Base-by-base conservation (phyloP, 2,888 invertebrate species). In the Andrena bucephala region DNA sequence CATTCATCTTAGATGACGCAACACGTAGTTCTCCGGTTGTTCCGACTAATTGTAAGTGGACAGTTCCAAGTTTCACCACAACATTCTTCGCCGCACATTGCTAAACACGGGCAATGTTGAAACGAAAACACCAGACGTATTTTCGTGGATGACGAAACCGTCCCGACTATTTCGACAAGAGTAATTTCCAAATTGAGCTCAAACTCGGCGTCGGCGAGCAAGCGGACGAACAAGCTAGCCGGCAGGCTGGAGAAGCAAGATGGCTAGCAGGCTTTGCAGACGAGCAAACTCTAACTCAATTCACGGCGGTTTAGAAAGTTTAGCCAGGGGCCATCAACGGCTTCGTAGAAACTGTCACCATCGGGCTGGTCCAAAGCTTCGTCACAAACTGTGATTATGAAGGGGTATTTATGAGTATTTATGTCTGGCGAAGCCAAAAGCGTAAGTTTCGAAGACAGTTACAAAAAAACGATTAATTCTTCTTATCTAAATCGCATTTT, bases 321-420 rank as follows among this genome's bases (percentile, higher is more conserved):
- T 90, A 88, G 88, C 89, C 90, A 88, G 88, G 89, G 89, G 89
- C 92, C 91, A 90, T 91, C 89, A 88, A 90, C 87, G 89, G 85
- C 85, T 87, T 85, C 86, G 87, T 90, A 83, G 87, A 85, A 85
- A 86, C 74, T 86, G 87, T 89, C 89, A 85, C 81, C 74, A 80
- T 81, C 88, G 87, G 65, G 80, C 54, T 83, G 77, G 77, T 81
- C 81, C 57, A 68, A 77, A 81, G 72, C 79, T 63, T 78, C 78
- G 70, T 74, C 72, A 71, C 36, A 52, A 68, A 66, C 83, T 70
- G 72, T 73, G 73, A 81, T 81, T 76, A 57, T 70, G 57, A 75
- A 66, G 68, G 72, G 73, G 59, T 57, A 60, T 67, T 69, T 68
- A 69, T 70, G 42, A 29, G 52, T 36, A 60, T 57, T 16, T 48